Evolutionary conservation across 2,888 invertebrate genomes (phyloP).

Genomic region (Tholera decimalis): DNA sequence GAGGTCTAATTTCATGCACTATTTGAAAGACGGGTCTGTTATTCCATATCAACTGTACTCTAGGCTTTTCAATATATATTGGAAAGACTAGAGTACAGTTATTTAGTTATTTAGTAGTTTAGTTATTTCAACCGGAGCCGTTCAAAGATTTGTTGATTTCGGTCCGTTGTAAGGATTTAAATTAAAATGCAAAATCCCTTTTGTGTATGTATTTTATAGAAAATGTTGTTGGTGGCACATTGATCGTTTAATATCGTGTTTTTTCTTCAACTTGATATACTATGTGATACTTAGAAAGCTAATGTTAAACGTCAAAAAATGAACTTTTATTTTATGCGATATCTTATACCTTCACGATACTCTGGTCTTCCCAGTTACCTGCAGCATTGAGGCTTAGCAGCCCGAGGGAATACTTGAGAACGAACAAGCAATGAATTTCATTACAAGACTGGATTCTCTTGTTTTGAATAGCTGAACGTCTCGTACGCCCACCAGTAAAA

Average conservation of each 20-base stretch:
- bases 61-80: conserved; percentile 59
- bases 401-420: conserved; percentile 47
- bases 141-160: conserved; percentile 52
- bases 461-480: conserved; percentile 28
- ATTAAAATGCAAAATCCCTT: too few species aligned
- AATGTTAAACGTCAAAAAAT: too few species aligned
- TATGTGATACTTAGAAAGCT: too few species aligned
- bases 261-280: too few species aligned
- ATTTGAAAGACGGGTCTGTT: conserved; percentile 60
- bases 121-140: conserved; percentile 57
- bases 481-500: conserved; percentile 20
- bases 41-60: conserved; percentile 58
- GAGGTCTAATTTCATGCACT: conserved; percentile 62
- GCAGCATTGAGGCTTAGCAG: conserved; percentile 49
- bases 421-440: conserved; percentile 49
- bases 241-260: too few species aligned
- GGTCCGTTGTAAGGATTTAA: conserved; percentile 39
- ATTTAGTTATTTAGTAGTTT: too few species aligned
- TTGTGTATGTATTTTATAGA: too few species aligned
- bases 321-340: too few species aligned
- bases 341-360: conserved; percentile 37
- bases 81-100: too few species aligned
- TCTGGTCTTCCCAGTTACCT: conserved; percentile 38
- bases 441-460: conserved; percentile 44
- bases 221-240: too few species aligned